Base-by-base conservation (phyloP, 2,888 invertebrate genomes). In the Drosophila mayaguana region DNA sequence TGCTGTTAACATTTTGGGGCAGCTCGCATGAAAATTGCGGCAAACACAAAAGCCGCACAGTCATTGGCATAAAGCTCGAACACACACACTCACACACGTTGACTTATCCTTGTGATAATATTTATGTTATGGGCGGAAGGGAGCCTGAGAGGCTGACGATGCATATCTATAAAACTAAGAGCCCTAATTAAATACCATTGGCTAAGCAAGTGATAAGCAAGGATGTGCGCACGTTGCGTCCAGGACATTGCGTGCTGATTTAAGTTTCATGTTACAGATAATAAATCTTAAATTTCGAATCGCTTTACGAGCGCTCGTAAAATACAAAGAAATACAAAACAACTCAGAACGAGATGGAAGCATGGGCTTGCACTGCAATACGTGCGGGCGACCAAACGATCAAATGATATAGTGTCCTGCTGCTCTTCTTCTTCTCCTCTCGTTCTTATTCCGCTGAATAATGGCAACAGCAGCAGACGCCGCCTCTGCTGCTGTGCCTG, bases 231-330 rank as follows among this genome's bases (percentile, higher is more conserved):
- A 22, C 28, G 46, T 40, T 53, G 51, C 65, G 43, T 61, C 65
- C 53, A 50, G 40, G 38, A 43, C 62, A 63, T 56, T 64, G 76
- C 51, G 69, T 53, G 38, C 70, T 70, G 85, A 88, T 85, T 88
- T 76, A 51, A 79, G 83, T 88, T 81, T 71, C 86, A 69, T 71
- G 72, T 85, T 73, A 68, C 75, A 74, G 90, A 88, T 83, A 86
- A 88, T 86, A 86, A 86, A 90, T 90, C 90, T 86, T 73, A 88
- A 88, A 88, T 81, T 86, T 86, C 78, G 81, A 83, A 83, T 66
- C 65, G 63, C 62, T 90, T 86, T 86, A 86, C 90, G 85, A 86
- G 63, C 51, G 69, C 83, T 86, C 85, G 84, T 86, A 90, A 86
- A 86, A 72, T 60, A 74, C 71, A 82, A 88, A 64, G 69, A 66